Evolutionary conservation across 2,113 vertebrate species (phyloP).

Genomic region (Dicentrarchus labrax): DNA sequence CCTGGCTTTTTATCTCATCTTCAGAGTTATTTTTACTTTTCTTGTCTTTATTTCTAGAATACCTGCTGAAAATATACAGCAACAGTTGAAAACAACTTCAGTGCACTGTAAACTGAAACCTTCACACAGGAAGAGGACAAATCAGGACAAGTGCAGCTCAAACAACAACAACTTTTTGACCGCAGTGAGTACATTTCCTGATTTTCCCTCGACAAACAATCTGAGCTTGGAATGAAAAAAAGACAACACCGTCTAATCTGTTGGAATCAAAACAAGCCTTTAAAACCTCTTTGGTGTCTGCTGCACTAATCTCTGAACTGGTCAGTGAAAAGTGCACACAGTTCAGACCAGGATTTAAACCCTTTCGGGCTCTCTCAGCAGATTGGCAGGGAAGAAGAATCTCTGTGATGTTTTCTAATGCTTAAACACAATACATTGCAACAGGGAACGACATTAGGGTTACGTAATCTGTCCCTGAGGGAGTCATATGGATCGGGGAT

Average conservation of each 20-base stretch:
- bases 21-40: background rate
- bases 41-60: background rate
- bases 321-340: conserved; percentile 67
- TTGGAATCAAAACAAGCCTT: conserved; percentile 66
- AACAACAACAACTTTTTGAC: background rate
- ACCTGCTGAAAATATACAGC: too few relatives aligned
- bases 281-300: conserved; percentile 71
- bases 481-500: conserved; percentile 29
- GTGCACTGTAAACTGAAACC: background rate
- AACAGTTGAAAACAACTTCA: background rate
- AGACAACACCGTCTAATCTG: conserved; percentile 61
- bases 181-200: background rate
- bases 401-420: background rate
- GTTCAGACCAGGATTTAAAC: conserved; percentile 57
- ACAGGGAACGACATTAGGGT: conserved; percentile 8
- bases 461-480: conserved; percentile 42
- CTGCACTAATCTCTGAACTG: conserved; percentile 70
- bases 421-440: conserved; percentile 42
- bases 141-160: background rate
- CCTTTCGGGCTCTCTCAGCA: conserved; percentile 16
- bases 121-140: background rate
- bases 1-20: background rate
- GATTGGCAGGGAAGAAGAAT: conserved; percentile 33
- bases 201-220: conserved; percentile 29
- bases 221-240: conserved; percentile 48